Base-by-base conservation (phyloP, 2,113 vertebrate species). In the Microtus ochrogaster region DNA sequence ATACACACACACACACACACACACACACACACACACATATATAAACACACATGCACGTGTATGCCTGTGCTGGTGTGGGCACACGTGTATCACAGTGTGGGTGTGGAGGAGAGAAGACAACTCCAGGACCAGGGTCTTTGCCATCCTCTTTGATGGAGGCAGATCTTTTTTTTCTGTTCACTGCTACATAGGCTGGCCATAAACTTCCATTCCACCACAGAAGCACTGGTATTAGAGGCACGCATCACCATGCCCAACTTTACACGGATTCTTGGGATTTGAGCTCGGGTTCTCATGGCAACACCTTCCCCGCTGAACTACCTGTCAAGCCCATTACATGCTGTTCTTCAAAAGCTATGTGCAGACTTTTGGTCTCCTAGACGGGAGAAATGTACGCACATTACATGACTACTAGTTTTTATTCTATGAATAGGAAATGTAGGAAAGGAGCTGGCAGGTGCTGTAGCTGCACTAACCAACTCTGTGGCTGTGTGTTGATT, bases 31-130 rank as follows among this genome's bases (percentile, higher is more conserved):
- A 55, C 3, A 52, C 2, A 3, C 13, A 14, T 52, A n/a, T n/a
- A n/a, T n/a, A n/a, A n/a, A 55, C 14, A 55, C 2, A 55, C 3
- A 52, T 0, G 0, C 13, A 14, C 14, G n/a, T 44, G n/a, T 44
- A 10, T 44, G 5, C 13, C 9, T 11, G 16, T 85, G 28, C 16
- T 44, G 4, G 44, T 44, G 44, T 66, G 26, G 26, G 17, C 28
- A 11, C 17, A 33, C 2, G 1, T 22, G 41, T 47, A 66, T 47
- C 41, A 85, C 26, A 33, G 26, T 66, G 11, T 22, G 41, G 16
- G 10, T 44, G 1, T 66, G 44, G 39, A 66, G 39, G 61, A 66
- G 10, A 33, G 28, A 28, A 2, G 39, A 47, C 5, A 66, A 9
- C 61, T 33, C 28, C 11, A 3, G 30, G 41, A 44, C 3, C 21